A percentile compares a stretch with the other conserved stretches of the same genome.
Evolutionary conservation across 1,140 invertebrate species (phyloP).

Genomic region (Apis dorsata): DNA sequence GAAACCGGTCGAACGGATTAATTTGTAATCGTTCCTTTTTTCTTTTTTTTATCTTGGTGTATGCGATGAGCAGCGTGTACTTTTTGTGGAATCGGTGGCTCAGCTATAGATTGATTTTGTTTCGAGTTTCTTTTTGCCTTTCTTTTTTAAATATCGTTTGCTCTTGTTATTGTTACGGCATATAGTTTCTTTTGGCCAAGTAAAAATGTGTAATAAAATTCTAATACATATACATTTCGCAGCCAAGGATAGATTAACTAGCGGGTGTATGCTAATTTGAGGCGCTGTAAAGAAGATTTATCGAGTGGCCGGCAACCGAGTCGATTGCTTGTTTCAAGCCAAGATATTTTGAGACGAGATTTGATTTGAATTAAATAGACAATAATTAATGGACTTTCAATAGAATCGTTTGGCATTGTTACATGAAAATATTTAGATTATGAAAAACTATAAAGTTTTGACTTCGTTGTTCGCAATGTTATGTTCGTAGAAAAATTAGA

Average conservation of each 20-base stretch:
- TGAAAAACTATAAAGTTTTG: too few species aligned
- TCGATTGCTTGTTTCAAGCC: background rate
- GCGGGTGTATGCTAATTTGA: constrained; percentile 20
- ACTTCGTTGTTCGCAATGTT: too few species aligned
- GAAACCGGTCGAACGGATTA: constrained; percentile 25
- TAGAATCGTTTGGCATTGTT: too few species aligned
- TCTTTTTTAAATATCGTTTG: background rate
- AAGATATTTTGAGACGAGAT: background rate
- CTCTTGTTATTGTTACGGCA: too few species aligned
- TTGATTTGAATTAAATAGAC: background rate
- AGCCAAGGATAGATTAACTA: too few species aligned
- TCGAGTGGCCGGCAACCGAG: background rate
- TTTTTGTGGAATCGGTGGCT: background rate
- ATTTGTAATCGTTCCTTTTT: constrained; percentile 25
- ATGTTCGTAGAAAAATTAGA: background rate
- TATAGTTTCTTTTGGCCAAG: background rate
- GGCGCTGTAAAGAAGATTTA: constrained; percentile 12
- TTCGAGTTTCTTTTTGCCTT: background rate
- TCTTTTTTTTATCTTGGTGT: background rate
- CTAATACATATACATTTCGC: too few species aligned
- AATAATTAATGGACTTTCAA: too few species aligned
- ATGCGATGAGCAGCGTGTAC: background rate
- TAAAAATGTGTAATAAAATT: background rate
- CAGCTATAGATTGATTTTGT: background rate
- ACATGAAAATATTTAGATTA: too few species aligned